A percentile compares a stretch with the other conserved stretches of the same genome.
phyloP scores from a whole-genome alignment of 2,888 invertebrate genomes.

The Tenthredo distinguenda region DNA sequence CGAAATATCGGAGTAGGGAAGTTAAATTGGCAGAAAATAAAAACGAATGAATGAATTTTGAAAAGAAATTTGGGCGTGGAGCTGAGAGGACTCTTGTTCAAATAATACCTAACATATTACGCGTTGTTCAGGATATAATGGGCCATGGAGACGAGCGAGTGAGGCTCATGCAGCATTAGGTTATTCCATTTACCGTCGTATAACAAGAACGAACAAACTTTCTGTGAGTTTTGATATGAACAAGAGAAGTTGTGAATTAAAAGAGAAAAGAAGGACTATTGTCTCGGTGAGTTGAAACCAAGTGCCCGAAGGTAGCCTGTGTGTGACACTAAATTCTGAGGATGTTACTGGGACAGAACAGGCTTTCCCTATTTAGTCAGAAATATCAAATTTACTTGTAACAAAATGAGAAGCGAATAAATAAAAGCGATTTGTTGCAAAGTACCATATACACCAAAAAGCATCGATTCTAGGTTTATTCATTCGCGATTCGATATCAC shows the following conservation, averaged over 20 bases:
- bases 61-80: not conserved
- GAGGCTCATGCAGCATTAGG: not conserved
- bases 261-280: conserved; percentile 2
- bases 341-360: not conserved
- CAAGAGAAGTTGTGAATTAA: conserved; percentile 22
- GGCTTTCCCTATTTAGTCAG: not conserved
- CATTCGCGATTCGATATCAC: conserved; percentile 33
- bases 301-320: conserved; percentile 28
- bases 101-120: conserved; percentile 22
- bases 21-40: not conserved
- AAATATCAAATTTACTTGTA: not conserved
- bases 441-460: not conserved
- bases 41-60: not conserved
- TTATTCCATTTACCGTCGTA: conserved; percentile 17
- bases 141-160: not conserved
- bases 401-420: not conserved
- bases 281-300: conserved; percentile 18
- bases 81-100: conserved; percentile 8
- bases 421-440: not conserved
- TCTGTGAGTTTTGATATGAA: conserved; percentile 2
- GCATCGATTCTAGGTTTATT: conserved; percentile 13
- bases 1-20: not conserved
- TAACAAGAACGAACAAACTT: conserved; percentile 36
- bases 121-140: conserved; percentile 10
- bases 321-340: conserved; percentile 22